Evolutionary conservation across 2,888 invertebrate genomes (phyloP).

Genomic region (Eupelmus urozonus): DNA sequence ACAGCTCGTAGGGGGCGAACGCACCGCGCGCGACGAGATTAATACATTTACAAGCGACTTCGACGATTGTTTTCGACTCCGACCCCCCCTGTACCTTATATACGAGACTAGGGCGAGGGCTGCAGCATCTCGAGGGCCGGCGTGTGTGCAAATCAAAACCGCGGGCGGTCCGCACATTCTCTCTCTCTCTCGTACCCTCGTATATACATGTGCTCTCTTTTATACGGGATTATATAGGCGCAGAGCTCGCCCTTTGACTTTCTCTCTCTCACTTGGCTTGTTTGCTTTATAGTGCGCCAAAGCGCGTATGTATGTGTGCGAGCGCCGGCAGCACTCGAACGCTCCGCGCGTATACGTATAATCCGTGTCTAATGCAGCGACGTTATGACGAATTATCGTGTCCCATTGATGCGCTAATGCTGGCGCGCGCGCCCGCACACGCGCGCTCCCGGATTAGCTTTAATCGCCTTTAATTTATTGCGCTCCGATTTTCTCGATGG

Average conservation of each 20-base stretch:
- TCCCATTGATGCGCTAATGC: conserved; percentile 22
- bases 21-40: conserved; percentile 60
- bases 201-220: not conserved
- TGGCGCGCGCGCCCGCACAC: conserved; percentile 11
- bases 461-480: conserved; percentile 55
- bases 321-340: not conserved
- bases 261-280: not conserved
- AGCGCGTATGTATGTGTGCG: not conserved
- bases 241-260: conserved; percentile 14
- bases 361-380: conserved; percentile 51
- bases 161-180: conserved; percentile 56
- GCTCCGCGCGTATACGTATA: not conserved
- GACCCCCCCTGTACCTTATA: conserved; percentile 20
- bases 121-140: conserved; percentile 31
- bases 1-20: not conserved
- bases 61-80: conserved; percentile 67
- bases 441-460: conserved; percentile 3
- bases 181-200: conserved; percentile 7
- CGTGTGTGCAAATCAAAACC: conserved; percentile 60
- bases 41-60: conserved; percentile 70
- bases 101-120: not conserved
- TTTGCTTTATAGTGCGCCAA: conserved; percentile 25
- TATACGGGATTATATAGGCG: not conserved
- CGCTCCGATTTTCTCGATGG: not conserved
- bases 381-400: conserved; percentile 12